These are phyloP conservation scores for Cancer borealis DNA, from an alignment of 2,888 invertebrate species.

Conservation along the genomic window DNA sequence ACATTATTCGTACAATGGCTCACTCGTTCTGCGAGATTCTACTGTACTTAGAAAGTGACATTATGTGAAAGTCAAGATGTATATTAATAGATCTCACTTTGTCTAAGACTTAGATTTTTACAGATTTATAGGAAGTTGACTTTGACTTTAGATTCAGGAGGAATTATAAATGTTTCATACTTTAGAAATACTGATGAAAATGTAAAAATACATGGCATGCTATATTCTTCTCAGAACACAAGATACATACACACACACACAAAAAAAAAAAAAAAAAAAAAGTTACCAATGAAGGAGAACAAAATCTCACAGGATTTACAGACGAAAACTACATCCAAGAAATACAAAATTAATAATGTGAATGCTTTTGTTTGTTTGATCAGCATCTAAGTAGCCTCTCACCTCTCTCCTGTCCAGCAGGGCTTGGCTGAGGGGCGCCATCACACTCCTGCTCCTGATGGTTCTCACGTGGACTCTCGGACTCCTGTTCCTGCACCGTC, in stretches of 20 bases:
- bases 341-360: background rate
- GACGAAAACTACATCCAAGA: background rate
- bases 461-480: constrained; percentile 77
- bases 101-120: background rate
- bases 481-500: constrained; percentile 76
- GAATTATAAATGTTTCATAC: background rate
- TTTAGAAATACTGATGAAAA: background rate
- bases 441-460: constrained; percentile 75
- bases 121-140: background rate
- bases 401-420: constrained; percentile 54
- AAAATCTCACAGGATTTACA: background rate
- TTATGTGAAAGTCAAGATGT: background rate
- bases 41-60: background rate
- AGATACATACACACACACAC: background rate
- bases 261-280: background rate
- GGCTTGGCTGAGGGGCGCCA: constrained; percentile 76
- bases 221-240: background rate
- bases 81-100: background rate
- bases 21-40: background rate
- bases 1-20: too few species aligned
- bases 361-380: background rate
- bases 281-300: background rate
- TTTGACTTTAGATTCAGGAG: background rate
- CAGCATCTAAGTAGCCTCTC: background rate
- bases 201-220: background rate